A percentile compares a stretch with the other conserved stretches of the same genome.
Evolutionary conservation across 2,113 vertebrate genomes (phyloP).

Genomic region (Pteronura brasiliensis): DNA sequence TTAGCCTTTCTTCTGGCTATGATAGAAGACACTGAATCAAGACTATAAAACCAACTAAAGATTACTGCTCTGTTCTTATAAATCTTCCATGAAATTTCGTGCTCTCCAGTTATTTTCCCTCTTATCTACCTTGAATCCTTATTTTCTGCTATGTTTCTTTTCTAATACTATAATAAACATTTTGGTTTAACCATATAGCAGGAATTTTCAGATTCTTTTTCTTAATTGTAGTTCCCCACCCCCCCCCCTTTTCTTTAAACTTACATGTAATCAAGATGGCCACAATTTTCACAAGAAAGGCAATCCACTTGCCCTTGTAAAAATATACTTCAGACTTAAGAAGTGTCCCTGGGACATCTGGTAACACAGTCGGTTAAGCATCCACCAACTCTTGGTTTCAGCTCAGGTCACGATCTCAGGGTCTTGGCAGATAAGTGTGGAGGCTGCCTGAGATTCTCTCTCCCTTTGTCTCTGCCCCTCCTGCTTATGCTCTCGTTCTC

Average conservation of each 20-base stretch:
- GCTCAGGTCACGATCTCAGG: background rate
- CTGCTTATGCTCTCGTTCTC: background rate
- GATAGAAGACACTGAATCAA: slow-evolving; percentile 23
- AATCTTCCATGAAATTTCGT: slow-evolving; percentile 7
- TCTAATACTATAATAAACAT: background rate
- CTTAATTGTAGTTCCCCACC: background rate
- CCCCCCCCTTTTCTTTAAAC: background rate
- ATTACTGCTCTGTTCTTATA: background rate
- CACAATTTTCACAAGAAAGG: background rate
- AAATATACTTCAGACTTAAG: background rate
- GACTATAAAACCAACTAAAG: slow-evolving; percentile 8
- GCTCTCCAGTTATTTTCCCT: background rate
- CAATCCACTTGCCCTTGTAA: background rate
- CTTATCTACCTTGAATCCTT: background rate
- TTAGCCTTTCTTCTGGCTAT: background rate
- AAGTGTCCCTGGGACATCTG: background rate
- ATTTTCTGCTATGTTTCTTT: background rate
- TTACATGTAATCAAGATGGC: background rate
- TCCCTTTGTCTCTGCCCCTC: background rate
- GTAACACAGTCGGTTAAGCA: background rate
- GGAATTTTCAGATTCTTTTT: background rate
- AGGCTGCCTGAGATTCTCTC: background rate
- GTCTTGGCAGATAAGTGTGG: too few relatives aligned
- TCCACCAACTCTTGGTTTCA: background rate
- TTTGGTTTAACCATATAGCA: background rate